phyloP scores from a whole-genome alignment of 2,888 invertebrate species.

The Biston stratarius region DNA sequence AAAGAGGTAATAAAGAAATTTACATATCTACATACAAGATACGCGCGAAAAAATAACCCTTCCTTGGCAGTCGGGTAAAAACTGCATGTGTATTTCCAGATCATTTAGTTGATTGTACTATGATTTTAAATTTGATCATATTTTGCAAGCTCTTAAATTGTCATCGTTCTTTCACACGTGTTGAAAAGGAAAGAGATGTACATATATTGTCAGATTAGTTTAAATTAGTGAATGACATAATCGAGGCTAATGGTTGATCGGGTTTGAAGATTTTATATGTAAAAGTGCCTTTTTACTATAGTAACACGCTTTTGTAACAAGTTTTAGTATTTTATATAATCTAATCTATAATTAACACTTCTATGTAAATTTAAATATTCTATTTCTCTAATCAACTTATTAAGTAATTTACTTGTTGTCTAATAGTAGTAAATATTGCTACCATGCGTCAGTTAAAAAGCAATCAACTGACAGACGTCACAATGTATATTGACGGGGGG shows the following conservation, averaged over 20 bases:
- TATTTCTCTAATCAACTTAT: slow-evolving; percentile 5
- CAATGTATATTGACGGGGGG: too few species aligned
- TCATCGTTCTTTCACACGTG: background rate
- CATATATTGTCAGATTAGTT: background rate
- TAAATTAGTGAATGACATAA: background rate
- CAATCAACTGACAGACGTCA: background rate
- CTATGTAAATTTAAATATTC: slow-evolving; percentile 8
- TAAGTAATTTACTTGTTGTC: slow-evolving; percentile 10
- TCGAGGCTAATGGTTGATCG: background rate
- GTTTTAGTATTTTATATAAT: slow-evolving; percentile 20
- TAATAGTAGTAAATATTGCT: slow-evolving; percentile 4
- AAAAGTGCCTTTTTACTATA: slow-evolving; percentile 33
- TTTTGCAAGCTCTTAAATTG: background rate
- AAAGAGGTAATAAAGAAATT: too few species aligned
- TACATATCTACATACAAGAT: too few species aligned
- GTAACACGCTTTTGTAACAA: slow-evolving; percentile 31
- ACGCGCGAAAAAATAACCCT: too few species aligned
- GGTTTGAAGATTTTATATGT: background rate
- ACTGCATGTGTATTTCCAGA: slow-evolving; percentile 1
- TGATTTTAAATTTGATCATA: background rate
- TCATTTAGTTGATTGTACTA: background rate
- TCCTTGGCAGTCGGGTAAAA: too few species aligned
- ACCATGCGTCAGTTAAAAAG: background rate
- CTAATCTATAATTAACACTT: slow-evolving; percentile 11
- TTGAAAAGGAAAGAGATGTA: background rate